phyloP scores from a whole-genome alignment of 2,888 invertebrate species.

The Minunthozetes semirufus region DNA sequence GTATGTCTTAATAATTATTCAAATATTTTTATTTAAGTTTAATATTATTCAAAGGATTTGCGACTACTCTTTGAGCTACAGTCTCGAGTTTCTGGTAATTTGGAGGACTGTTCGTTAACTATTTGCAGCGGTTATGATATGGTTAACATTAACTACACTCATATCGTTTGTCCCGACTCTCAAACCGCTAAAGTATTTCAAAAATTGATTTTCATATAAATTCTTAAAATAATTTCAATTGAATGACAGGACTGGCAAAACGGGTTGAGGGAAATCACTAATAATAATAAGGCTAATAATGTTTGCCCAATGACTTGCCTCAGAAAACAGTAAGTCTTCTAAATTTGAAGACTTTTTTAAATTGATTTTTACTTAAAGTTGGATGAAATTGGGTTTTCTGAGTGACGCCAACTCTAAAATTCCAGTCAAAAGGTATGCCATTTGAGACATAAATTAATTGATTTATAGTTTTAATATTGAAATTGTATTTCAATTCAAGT shows the following conservation, averaged over 20 bases:
- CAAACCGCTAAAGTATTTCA: slow-evolving; percentile 63
- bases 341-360: background rate
- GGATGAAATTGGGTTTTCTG: slow-evolving; percentile 93
- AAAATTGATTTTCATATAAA: slow-evolving; percentile 50
- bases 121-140: slow-evolving; percentile 98
- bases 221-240: background rate
- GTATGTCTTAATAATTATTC: slow-evolving; percentile 36
- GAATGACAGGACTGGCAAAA: slow-evolving; percentile 80
- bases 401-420: slow-evolving; percentile 92
- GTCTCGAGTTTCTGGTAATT: slow-evolving; percentile 65
- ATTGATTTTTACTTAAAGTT: slow-evolving; percentile 60
- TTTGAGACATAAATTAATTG: background rate
- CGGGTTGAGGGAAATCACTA: slow-evolving; percentile 77
- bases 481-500: slow-evolving; percentile 50
- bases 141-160: slow-evolving; percentile 96
- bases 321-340: slow-evolving; percentile 94
- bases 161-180: slow-evolving; percentile 87
- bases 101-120: slow-evolving; percentile 90
- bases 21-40: slow-evolving; percentile 7
- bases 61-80: slow-evolving; percentile 68
- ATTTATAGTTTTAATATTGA: background rate
- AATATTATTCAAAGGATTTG: slow-evolving; percentile 59
- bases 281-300: slow-evolving; percentile 93
- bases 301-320: slow-evolving; percentile 89
- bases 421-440: slow-evolving; percentile 63